phyloP scores from a whole-genome alignment of 2,888 invertebrate genomes.

The Piscicola geometra region DNA sequence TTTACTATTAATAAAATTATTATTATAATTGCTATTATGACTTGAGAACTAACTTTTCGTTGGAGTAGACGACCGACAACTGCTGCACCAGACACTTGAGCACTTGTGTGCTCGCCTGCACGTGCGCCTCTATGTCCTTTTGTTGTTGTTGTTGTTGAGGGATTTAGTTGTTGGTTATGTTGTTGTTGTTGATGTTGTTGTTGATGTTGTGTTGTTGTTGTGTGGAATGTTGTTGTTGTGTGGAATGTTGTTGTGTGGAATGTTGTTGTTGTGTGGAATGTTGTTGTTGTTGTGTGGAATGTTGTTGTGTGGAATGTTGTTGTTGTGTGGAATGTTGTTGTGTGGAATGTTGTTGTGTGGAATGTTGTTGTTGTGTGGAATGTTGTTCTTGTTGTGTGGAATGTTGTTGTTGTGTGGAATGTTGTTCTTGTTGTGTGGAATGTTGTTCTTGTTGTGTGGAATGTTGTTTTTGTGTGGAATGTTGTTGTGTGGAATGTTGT shows the following conservation, averaged over 20 bases:
- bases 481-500: no score
- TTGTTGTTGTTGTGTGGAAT: no score
- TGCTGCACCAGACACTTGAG: slow-evolving; percentile 70
- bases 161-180: no score
- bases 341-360: no score
- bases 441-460: no score
- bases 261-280: not conserved
- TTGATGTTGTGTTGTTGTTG: no score
- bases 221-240: no score
- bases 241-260: not conserved
- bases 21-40: no score
- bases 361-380: no score
- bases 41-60: slow-evolving; percentile 46
- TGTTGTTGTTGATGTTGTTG: not conserved
- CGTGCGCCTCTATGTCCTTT: slow-evolving; percentile 44
- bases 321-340: not conserved
- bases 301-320: no score
- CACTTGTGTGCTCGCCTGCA: slow-evolving; percentile 68
- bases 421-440: not conserved
- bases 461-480: not conserved
- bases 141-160: not conserved
- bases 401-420: no score
- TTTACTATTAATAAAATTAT: no score
- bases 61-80: slow-evolving; percentile 63
- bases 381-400: not conserved